Evolutionary conservation across 2,113 vertebrate genomes (phyloP), one percentile per base, ranked within the genome.

Genomic region (Oplegnathus fasciatus): DNA sequence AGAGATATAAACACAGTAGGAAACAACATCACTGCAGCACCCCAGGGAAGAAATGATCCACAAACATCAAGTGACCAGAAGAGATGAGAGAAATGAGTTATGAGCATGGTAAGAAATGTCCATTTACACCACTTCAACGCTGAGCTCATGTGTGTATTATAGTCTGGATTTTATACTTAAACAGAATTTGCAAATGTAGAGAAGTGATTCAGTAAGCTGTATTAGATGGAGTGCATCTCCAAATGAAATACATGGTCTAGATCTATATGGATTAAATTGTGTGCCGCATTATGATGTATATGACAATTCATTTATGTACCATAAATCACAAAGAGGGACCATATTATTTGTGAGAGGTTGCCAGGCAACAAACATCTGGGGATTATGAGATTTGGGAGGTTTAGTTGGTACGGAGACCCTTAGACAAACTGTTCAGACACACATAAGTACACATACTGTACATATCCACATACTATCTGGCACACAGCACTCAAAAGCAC

Each of bases 381-480:
- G 91, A 92, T 93, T 81, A 92, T 87, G 67, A 89, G 78, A 90
- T 94, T 85, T 92, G 60, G 67, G 66, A 57, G 87, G 52, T 91
- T 93, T 86, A 88, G 58, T 64, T 78, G 44, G 42, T 52, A 77
- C 46, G 26, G 76, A 88, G 71, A 83, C 80, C 54, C 40, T 82
- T n/a, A 52, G 55, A 87, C 54, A 88, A 34, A 81, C 26, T 42
- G 70, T 40, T 75, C 28, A 54, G 15, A 70, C 26, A 48, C 30
- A 20, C 10, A 57, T 28, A 42, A 32, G 46, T 30, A 46, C 44
- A 77, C 30, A 67, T n/a, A 28, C 6, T 3, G 34, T 15, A 46
- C 17, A 5, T 9, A 60, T 61, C 30, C 17, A 44, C 50, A 46
- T 20, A 42, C 42, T 22, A 11, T 50, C 2, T 40, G 34, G 37